Conservation (phyloP, 2,888 invertebrate species). For the Gymnoscelis rufifasciata region DNA sequence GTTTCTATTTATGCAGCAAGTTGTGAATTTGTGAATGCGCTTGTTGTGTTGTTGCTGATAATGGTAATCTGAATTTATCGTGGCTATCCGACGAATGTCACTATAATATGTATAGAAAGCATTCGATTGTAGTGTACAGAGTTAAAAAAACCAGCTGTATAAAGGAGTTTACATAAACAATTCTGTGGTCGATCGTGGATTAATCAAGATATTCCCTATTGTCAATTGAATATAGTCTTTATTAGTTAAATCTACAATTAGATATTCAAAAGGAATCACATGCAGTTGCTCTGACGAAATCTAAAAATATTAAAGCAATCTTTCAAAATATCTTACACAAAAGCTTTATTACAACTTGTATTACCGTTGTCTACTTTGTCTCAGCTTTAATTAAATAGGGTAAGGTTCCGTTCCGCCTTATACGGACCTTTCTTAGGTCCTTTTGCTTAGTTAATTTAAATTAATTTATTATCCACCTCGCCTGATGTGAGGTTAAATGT, state of each 20-base stretch:
- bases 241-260: no score
- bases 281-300: not conserved
- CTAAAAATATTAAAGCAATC: not conserved
- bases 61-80: constrained; percentile 4
- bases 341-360: constrained; percentile 5
- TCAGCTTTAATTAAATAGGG: constrained; percentile 60
- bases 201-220: no score
- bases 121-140: no score
- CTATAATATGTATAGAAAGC: no score
- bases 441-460: constrained; percentile 70
- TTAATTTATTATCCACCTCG: constrained; percentile 62
- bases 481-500: constrained; percentile 54
- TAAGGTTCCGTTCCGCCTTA: constrained; percentile 63
- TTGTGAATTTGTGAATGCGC: constrained; percentile 40
- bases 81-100: no score
- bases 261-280: no score
- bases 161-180: no score
- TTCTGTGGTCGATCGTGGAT: no score
- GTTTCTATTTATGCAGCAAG: constrained; percentile 59
- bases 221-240: no score
- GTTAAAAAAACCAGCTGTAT: no score
- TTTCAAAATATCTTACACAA: not conserved
- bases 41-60: constrained; percentile 20
- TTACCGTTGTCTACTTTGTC: constrained; percentile 54
- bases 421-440: constrained; percentile 64